Evolutionary conservation across 1,140 invertebrate genomes (phyloP), one percentile per base, ranked within the genome.

Genomic region (Drosophila sucinea): DNA sequence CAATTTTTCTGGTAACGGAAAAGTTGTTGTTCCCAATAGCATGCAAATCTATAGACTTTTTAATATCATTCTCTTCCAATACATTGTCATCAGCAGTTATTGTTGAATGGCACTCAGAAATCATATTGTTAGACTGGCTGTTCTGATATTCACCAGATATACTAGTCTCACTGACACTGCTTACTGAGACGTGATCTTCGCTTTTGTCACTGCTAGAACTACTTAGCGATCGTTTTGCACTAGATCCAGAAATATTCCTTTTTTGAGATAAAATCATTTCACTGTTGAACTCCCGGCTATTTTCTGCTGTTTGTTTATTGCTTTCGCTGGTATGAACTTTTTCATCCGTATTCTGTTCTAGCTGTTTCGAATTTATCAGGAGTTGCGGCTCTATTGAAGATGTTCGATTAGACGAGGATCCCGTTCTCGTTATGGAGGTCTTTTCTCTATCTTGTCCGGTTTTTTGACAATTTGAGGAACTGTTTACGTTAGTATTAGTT

Each of bases 141-240:
- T 78, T 75, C 25, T 62, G 64, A 44, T 74, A 85, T 65, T 81
- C 77, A 40, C 47, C 74, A 32, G 85, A 63, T 25, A 79, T 74
- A 64, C 90, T 90, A 62, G 90, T 90, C 30, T 81, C 90, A 73
- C 90, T 91, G 38, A 71, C 71, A 68, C 84, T 89, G 62, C 84
- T 89, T 33, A 77, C 84, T 4, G 85, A 90, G 38, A 71, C 70
- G 5, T 64, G 80, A 27, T 86, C 83, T 57, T 82, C 73, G 58
- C 85, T 90, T 56, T 70, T 90, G 33, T 85, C 86, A 55, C 86
- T 89, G 32, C 86, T 90, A 5, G 77, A 79, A 56, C 84, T 91
- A 56, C 84, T 91, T 7, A 69, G 58, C 27, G 83, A 78, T 41
- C 79, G 67, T 61, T 90, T 80, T 6, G 56, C 65, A 63, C 60